phyloP scores from a whole-genome alignment of 2,113 vertebrate species.

The Acanthochromis polyacanthus region DNA sequence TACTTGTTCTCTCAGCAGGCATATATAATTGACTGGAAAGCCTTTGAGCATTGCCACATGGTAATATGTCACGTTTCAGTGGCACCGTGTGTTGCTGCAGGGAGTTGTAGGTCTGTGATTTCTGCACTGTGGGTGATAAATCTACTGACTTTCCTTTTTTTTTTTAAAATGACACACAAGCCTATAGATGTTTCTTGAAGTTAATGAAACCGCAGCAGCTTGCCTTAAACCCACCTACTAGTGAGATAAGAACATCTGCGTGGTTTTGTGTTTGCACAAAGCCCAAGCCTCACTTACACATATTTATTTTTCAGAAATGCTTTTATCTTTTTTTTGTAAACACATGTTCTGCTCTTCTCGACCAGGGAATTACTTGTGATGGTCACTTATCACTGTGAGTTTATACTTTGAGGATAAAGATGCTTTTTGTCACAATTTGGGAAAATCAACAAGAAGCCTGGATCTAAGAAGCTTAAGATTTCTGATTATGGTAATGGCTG shows the following conservation, averaged over 20 bases:
- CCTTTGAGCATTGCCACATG: conserved; percentile 16
- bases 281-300: not conserved
- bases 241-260: not conserved
- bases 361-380: not conserved
- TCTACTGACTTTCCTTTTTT: not conserved
- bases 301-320: conserved; percentile 4
- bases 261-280: not conserved
- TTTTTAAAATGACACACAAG: conserved; percentile 1
- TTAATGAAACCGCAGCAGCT: not conserved
- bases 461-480: not conserved
- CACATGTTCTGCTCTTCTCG: conserved; percentile 1
- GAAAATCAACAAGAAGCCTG: not conserved
- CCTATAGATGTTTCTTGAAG: not conserved
- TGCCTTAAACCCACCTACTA: too few relatives aligned
- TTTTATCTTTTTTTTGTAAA: conserved; percentile 12
- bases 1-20: not conserved
- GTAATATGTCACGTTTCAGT: conserved; percentile 27
- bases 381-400: not conserved
- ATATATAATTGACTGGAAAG: conserved; percentile 14
- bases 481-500: not conserved
- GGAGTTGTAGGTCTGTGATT: too few relatives aligned
- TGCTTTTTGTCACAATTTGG: not conserved
- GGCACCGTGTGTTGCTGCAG: conserved; percentile 16
- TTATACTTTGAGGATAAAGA: not conserved
- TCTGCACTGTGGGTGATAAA: not conserved